phyloP scores from a whole-genome alignment of 2,888 invertebrate species.

The Epinotia demarniana region DNA sequence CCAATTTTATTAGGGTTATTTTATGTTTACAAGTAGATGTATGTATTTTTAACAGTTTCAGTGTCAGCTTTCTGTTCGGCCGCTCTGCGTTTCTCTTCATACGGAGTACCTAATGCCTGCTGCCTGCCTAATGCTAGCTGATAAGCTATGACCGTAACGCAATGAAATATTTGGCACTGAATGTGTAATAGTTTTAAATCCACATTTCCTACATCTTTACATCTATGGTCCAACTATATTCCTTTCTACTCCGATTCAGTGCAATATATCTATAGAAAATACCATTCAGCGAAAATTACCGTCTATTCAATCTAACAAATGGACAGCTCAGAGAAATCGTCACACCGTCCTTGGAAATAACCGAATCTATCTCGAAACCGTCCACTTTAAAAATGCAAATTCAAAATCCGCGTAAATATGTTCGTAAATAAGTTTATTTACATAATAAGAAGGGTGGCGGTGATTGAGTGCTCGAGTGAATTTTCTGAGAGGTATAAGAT shows the following conservation, averaged over 20 bases:
- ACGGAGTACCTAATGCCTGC: no score
- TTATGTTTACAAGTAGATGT: no score
- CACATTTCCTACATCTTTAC: no score
- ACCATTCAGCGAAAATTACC: slow-evolving; percentile 14
- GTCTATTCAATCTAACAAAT: slow-evolving; percentile 37
- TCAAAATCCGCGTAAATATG: slow-evolving; percentile 25
- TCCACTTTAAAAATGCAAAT: slow-evolving; percentile 41
- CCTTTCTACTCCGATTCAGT: neutral
- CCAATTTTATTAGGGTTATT: no score
- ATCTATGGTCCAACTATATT: neutral
- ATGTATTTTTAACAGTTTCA: no score
- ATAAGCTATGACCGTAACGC: no score
- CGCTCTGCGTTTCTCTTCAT: no score
- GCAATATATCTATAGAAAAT: slow-evolving; percentile 5
- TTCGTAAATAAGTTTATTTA: slow-evolving; percentile 34
- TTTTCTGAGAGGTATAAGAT: neutral
- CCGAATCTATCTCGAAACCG: slow-evolving; percentile 13
- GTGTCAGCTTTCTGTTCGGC: no score
- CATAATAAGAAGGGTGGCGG: slow-evolving; percentile 29
- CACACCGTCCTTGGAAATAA: slow-evolving; percentile 21
- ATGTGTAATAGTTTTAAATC: no score
- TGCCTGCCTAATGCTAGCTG: no score
- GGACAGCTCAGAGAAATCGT: slow-evolving; percentile 21
- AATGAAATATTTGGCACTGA: no score
- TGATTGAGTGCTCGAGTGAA: slow-evolving; percentile 7